Conservation (phyloP, 2,888 invertebrate genomes). For the Dorcus hopei region DNA sequence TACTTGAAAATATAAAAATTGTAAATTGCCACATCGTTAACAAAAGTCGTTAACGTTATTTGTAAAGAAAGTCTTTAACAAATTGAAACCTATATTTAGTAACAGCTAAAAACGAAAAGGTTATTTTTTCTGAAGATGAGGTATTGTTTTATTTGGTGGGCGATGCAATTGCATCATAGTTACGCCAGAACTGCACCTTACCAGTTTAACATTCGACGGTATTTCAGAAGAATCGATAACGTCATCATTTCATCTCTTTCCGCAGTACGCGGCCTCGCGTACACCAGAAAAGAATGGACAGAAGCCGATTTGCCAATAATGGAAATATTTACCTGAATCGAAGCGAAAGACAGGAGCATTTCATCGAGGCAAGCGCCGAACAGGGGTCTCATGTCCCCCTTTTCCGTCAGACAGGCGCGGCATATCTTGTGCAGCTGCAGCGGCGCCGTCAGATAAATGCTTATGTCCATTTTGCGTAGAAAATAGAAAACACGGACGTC, state of each 20-base stretch:
- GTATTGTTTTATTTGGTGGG: too few species aligned
- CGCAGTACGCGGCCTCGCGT: background rate
- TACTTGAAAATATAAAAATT: too few species aligned
- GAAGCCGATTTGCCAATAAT: background rate
- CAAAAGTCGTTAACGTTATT: too few species aligned
- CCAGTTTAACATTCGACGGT: too few species aligned
- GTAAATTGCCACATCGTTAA: too few species aligned
- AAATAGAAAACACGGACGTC: conserved; percentile 45
- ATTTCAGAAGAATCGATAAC: conserved; percentile 8
- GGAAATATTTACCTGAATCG: conserved; percentile 41
- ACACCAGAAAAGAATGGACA: background rate
- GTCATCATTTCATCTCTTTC: background rate
- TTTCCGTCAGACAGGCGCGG: conserved; percentile 50
- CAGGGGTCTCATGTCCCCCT: conserved; percentile 51
- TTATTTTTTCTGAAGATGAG: too few species aligned
- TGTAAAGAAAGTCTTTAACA: too few species aligned
- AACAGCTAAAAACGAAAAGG: too few species aligned
- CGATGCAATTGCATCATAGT: too few species aligned
- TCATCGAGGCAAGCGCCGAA: conserved; percentile 53
- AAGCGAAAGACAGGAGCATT: conserved; percentile 50
- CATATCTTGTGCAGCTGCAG: conserved; percentile 50
- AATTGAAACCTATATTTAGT: too few species aligned
- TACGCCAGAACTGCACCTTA: too few species aligned
- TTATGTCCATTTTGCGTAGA: conserved; percentile 46
- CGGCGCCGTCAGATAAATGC: conserved; percentile 46